Conservation (phyloP, 2,888 invertebrate genomes). For the Ennomos erosarius region DNA sequence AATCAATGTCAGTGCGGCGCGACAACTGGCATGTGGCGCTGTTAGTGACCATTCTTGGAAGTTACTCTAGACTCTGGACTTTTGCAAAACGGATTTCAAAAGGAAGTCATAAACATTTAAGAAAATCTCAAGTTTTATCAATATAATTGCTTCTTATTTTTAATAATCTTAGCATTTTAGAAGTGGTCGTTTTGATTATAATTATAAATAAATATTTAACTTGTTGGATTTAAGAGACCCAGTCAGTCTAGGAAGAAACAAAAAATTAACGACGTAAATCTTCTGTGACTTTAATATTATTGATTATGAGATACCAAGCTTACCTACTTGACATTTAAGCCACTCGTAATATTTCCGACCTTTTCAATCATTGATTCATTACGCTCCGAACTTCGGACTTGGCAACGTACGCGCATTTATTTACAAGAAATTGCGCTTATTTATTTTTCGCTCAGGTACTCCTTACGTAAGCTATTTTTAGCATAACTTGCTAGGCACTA, state of each 20-base stretch:
- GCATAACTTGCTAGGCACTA: slow-evolving; percentile 34
- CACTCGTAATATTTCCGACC: slow-evolving; percentile 18
- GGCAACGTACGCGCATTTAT: slow-evolving; percentile 40
- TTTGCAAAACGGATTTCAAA: neutral
- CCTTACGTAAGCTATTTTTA: slow-evolving; percentile 54
- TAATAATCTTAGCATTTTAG: too few relatives aligned
- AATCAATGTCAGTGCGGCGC: slow-evolving; percentile 30
- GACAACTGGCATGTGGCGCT: slow-evolving; percentile 47
- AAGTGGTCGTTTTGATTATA: too few relatives aligned
- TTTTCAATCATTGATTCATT: slow-evolving; percentile 7
- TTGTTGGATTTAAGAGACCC: too few relatives aligned
- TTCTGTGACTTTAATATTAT: too few relatives aligned
- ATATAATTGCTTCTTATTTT: too few relatives aligned
- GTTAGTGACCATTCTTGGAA: slow-evolving; percentile 27
- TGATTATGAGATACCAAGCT: too few relatives aligned
- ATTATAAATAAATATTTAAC: too few relatives aligned
- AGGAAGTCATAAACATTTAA: too few relatives aligned
- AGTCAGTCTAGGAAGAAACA: too few relatives aligned
- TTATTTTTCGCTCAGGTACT: slow-evolving; percentile 29
- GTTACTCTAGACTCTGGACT: slow-evolving; percentile 1
- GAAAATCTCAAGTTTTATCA: too few relatives aligned
- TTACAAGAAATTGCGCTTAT: slow-evolving; percentile 56
- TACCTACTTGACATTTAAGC: slow-evolving; percentile 2
- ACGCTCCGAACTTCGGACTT: slow-evolving; percentile 32
- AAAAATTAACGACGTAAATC: too few relatives aligned